phyloP scores from a whole-genome alignment of 2,113 vertebrate genomes.

The Gorsachius goisagi region DNA sequence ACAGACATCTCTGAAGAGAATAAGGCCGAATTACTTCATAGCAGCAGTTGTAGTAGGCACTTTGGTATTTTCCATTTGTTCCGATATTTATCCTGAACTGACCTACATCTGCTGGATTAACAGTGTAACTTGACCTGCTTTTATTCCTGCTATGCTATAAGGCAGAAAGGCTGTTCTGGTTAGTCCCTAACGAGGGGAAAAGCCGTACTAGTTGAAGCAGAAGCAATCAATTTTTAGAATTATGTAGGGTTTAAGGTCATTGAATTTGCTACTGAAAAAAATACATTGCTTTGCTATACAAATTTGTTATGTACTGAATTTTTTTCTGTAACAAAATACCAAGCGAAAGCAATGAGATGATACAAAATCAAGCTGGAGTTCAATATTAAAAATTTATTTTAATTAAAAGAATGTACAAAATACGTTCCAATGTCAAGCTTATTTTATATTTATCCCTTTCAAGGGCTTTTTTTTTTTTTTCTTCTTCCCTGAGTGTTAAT shows the following conservation, averaged over 20 bases:
- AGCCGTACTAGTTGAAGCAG: background rate
- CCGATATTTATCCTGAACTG: slow-evolving; percentile 75
- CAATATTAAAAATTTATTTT: background rate
- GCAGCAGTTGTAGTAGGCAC: slow-evolving; percentile 30
- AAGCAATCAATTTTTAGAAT: slow-evolving; percentile 2
- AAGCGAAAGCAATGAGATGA: background rate
- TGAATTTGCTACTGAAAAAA: background rate
- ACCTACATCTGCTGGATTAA: slow-evolving; percentile 80
- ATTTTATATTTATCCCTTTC: background rate
- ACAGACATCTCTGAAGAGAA: slow-evolving; percentile 41
- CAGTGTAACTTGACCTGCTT: slow-evolving; percentile 71
- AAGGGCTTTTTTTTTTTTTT: background rate
- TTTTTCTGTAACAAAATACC: background rate
- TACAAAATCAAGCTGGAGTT: background rate
- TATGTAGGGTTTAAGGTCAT: background rate
- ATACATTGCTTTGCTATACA: background rate
- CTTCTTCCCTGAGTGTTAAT: background rate
- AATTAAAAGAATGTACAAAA: background rate
- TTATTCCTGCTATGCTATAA: slow-evolving; percentile 52
- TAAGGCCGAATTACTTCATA: slow-evolving; percentile 42
- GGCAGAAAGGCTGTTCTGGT: slow-evolving; percentile 9
- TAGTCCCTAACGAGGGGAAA: slow-evolving; percentile 1
- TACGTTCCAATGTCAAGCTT: background rate
- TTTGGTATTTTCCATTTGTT: slow-evolving; percentile 65
- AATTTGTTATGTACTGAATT: background rate